These are phyloP conservation scores for Polypterus senegalus DNA, from an alignment of 2,113 vertebrate genomes.

Conservation along the genomic window DNA sequence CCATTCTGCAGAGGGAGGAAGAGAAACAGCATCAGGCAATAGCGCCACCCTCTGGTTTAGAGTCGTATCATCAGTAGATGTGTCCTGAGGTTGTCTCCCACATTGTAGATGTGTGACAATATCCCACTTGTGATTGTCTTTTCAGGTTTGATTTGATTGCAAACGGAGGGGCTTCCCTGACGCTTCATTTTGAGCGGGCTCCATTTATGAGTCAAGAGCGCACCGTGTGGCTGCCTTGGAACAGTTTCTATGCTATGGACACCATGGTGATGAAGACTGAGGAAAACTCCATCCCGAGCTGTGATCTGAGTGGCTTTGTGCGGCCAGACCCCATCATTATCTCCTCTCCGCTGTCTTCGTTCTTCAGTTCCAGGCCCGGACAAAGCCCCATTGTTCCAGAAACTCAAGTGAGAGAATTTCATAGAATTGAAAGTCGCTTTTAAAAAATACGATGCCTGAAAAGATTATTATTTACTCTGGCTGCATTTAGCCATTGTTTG, in stretches of 20 bases:
- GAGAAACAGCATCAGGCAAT: too few species aligned
- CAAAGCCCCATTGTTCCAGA: slow-evolving; percentile 89
- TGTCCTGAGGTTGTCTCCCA: too few species aligned
- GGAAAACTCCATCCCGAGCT: slow-evolving; percentile 97
- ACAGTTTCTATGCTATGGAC: slow-evolving; percentile 96
- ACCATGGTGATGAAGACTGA: slow-evolving; percentile 95
- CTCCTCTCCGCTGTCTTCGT: slow-evolving; percentile 89
- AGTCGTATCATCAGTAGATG: too few species aligned
- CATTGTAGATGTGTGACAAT: too few species aligned
- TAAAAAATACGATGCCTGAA: too few species aligned
- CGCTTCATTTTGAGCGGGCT: slow-evolving; percentile 86
- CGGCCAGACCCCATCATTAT: slow-evolving; percentile 91
- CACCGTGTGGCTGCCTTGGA: slow-evolving; percentile 95
- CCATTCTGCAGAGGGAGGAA: too few species aligned
- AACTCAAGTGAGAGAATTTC: slow-evolving; percentile 71
- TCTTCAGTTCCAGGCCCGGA: slow-evolving; percentile 84
- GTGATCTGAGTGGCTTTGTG: slow-evolving; percentile 90
- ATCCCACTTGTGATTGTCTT: too few species aligned
- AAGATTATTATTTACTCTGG: too few species aligned
- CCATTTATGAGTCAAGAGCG: slow-evolving; percentile 94
- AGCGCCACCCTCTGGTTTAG: too few species aligned
- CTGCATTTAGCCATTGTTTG: too few species aligned
- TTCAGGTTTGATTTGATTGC: slow-evolving; percentile 92
- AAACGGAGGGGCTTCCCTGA: slow-evolving; percentile 85
- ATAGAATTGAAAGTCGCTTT: too few species aligned